Base-by-base conservation (phyloP, 2,797 vertebrate genomes). In the Passerculus sandwichensis region DNA sequence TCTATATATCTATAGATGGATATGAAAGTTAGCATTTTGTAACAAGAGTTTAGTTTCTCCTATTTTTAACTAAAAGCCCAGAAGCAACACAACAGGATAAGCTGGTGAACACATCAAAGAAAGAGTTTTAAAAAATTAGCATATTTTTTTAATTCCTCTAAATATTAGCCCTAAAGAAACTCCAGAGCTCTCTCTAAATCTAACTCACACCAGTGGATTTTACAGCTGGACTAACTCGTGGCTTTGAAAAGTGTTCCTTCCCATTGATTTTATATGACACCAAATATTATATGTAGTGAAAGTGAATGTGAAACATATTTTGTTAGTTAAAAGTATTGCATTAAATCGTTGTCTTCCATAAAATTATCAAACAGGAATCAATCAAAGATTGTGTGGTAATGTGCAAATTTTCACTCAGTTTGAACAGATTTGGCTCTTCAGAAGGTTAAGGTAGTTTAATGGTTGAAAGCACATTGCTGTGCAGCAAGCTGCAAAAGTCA, bases 401-500 rank as follows among this genome's bases (percentile, higher is more conserved):
- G 97, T 98, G 95, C 94, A 98, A 97, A 97, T 98, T 98, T 97
- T 96, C 95, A 96, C 95, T 96, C 96, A 97, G 94, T 98, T 97
- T 98, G 96, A 97, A 97, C 89, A 95, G 91, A 96, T 96, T 96
- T 98, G 93, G 62, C 78, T 93, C 96, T 96, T 97, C 83, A 78
- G 93, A 97, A 98, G 97, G 96, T 97, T 97, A 97, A 97, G 94
- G 95, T 96, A 96, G 97, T 97, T 98, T 97, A 95, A 97, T 97
- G 97, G 97, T 97, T 98, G 97, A 98, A 97, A 98, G 97, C 96
- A 98, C 93, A 96, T 86, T 96, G 91, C 92, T 96, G 96, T 96
- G 96, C 95, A 97, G 91, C 94, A 97, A 98, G 96, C 97, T 97
- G 96, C 96, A 97, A 94, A 98, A 97, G 97, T 97, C 97, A 98